phyloP scores from a whole-genome alignment of 2,888 invertebrate genomes.

The Mellilla xanthometata region DNA sequence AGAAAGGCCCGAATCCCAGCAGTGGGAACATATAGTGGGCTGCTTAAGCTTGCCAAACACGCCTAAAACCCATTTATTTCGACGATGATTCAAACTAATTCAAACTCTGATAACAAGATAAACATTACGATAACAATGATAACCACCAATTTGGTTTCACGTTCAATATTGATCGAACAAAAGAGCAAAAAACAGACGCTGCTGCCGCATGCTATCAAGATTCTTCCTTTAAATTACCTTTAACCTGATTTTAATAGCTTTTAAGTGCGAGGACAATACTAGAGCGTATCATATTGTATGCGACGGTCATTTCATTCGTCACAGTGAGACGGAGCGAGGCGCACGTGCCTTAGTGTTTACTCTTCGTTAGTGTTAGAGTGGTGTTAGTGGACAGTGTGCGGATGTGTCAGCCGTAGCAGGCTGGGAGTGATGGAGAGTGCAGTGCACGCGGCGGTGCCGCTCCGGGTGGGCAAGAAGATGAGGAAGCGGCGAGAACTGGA shows the following conservation, averaged over 20 bases:
- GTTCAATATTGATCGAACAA: constrained; percentile 7
- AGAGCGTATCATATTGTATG: constrained; percentile 29
- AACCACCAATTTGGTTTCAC: constrained; percentile 10
- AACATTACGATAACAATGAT: constrained; percentile 17
- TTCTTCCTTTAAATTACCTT: constrained; percentile 25
- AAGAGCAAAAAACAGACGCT: constrained; percentile 30
- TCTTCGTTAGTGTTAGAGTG: constrained; percentile 50
- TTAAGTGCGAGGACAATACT: constrained; percentile 26
- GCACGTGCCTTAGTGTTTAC: too few species aligned
- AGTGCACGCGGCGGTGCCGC: constrained; percentile 84
- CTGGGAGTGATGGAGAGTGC: constrained; percentile 70
- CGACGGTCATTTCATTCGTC: constrained; percentile 57
- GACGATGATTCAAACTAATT: constrained; percentile 9
- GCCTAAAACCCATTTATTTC: too few species aligned
- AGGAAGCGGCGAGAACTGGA: constrained; percentile 89
- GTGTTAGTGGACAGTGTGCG: constrained; percentile 40
- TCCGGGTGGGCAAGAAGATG: constrained; percentile 89
- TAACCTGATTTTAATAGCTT: constrained; percentile 33
- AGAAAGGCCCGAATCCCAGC: too few species aligned
- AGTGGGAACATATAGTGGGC: too few species aligned
- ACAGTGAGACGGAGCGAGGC: constrained; percentile 41
- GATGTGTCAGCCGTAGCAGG: constrained; percentile 69
- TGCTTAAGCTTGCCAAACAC: too few species aligned
- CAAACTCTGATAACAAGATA: constrained; percentile 23
- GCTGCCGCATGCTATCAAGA: constrained; percentile 3